phyloP scores from a whole-genome alignment of 1,140 invertebrate species.

The Acyrthosiphon pisum region DNA sequence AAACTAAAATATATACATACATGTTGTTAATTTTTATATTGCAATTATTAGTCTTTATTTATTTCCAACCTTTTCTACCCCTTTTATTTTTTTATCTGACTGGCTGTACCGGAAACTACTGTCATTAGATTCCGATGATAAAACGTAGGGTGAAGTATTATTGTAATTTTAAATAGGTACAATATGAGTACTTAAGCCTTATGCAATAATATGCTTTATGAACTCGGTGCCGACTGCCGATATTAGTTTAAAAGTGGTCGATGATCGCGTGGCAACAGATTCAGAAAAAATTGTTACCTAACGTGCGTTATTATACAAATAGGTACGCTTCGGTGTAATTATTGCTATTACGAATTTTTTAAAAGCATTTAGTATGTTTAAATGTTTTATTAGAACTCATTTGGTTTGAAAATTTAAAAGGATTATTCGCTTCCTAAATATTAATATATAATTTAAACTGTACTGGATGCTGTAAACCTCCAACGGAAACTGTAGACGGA shows the following conservation, averaged over 20 bases:
- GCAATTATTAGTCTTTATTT: neutral
- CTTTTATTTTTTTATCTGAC: neutral
- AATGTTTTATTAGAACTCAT: neutral
- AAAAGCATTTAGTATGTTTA: neutral
- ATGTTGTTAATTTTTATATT: neutral
- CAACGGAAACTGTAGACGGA: neutral
- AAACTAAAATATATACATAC: neutral
- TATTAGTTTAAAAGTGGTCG: neutral
- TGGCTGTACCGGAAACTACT: neutral
- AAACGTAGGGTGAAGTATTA: neutral
- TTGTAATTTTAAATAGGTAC: neutral
- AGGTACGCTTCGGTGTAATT: neutral
- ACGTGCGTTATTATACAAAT: neutral
- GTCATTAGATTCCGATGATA: neutral
- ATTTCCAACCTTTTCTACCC: neutral
- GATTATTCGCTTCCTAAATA: neutral
- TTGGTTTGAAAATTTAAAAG: neutral
- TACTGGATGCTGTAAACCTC: neutral
- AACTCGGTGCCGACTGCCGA: neutral
- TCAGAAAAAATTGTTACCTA: neutral
- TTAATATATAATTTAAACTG: neutral
- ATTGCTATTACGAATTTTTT: neutral
- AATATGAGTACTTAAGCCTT: neutral
- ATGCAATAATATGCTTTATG: neutral
- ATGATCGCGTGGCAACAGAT: neutral